Evolutionary conservation across 1,140 invertebrate species (phyloP).

Genomic region (Meloidogyne chitwoodi): DNA sequence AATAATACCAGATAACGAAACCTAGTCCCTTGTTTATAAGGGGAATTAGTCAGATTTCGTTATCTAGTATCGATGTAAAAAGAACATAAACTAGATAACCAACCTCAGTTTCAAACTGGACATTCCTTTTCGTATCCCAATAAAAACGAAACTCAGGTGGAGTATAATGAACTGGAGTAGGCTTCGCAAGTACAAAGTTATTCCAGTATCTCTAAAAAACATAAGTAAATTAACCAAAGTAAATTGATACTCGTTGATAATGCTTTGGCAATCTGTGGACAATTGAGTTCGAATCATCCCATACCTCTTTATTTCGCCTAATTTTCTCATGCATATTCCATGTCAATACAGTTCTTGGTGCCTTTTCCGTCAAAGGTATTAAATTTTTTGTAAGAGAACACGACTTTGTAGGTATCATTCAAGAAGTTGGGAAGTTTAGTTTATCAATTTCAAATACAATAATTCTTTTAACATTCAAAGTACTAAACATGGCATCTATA

Average conservation of each 20-base stretch:
- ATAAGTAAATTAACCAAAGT: not conserved
- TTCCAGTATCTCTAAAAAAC: constrained; percentile 74
- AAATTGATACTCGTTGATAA: constrained; percentile 66
- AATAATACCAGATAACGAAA: too few species aligned
- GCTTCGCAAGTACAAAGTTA: constrained; percentile 70
- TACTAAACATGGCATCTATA: not conserved
- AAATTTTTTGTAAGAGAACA: constrained; percentile 53
- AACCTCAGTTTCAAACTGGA: constrained; percentile 61
- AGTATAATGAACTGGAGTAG: constrained; percentile 79
- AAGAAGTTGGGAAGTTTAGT: too few species aligned
- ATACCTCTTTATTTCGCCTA: constrained; percentile 56
- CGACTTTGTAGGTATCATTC: constrained; percentile 2
- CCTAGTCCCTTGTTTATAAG: too few species aligned
- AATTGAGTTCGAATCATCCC: constrained; percentile 51
- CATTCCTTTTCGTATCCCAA: constrained; percentile 69
- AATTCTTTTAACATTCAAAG: not conserved
- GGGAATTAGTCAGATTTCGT: too few species aligned
- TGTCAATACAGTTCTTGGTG: constrained; percentile 48
- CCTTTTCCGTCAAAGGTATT: constrained; percentile 36
- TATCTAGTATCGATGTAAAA: too few species aligned
- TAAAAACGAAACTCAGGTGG: constrained; percentile 72
- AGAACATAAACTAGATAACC: too few species aligned
- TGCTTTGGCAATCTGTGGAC: constrained; percentile 70
- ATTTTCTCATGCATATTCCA: constrained; percentile 59
- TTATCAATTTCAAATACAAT: too few species aligned